Conservation (phyloP, 1,140 invertebrate genomes). For the Formica exsecta region DNA sequence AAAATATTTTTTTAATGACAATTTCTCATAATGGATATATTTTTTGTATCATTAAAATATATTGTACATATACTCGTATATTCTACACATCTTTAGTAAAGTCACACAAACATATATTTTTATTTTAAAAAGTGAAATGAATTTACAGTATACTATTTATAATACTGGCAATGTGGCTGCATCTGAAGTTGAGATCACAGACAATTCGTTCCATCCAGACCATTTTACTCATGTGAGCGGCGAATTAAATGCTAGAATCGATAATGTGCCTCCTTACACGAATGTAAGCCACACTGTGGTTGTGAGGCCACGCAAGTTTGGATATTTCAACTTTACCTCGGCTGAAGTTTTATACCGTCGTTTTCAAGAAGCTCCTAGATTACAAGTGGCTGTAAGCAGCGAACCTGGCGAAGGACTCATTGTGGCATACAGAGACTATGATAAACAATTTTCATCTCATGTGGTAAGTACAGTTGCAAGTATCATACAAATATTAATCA, state of each 20-base stretch:
- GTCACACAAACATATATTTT: too few species aligned
- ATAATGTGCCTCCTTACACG: constrained; percentile 95
- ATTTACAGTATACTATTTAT: constrained; percentile 91
- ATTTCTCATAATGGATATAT: neutral
- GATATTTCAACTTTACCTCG: constrained; percentile 98
- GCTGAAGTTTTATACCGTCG: constrained; percentile 96
- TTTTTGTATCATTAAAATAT: constrained; percentile 35
- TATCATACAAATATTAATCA: constrained; percentile 26
- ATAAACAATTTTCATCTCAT: constrained; percentile 99
- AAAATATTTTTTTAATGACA: neutral
- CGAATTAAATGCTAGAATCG: constrained; percentile 93
- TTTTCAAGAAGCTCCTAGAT: constrained; percentile 91
- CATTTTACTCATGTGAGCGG: constrained; percentile 96
- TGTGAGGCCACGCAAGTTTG: constrained; percentile 95
- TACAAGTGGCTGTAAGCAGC: constrained; percentile 95
- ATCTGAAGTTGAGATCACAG: constrained; percentile 94
- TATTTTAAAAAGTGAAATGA: constrained; percentile 42
- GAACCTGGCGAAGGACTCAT: constrained; percentile 99
- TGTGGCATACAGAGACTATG: constrained; percentile 97
- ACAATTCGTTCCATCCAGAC: constrained; percentile 95
- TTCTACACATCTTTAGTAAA: neutral
- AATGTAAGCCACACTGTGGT: constrained; percentile 98
- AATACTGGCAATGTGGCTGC: constrained; percentile 96
- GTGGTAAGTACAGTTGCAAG: constrained; percentile 88
- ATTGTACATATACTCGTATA: neutral